A percentile compares a stretch with the other conserved stretches of the same genome.
phyloP scores from a whole-genome alignment of 2,113 vertebrate species.

The Ictidomys tridecemlineatus region DNA sequence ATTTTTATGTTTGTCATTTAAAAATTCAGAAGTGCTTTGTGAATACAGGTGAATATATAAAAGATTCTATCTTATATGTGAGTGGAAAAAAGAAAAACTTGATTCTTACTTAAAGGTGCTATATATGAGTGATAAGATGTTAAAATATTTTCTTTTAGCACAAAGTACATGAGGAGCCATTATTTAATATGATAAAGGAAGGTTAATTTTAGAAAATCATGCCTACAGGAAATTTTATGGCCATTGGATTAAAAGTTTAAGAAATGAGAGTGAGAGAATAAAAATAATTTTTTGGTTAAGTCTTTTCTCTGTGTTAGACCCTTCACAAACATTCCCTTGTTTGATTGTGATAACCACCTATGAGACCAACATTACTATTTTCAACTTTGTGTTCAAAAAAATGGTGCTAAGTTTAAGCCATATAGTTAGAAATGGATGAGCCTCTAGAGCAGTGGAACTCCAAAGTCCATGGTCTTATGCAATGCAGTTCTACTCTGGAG shows the following conservation, averaged over 20 bases:
- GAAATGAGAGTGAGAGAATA: constrained; percentile 25
- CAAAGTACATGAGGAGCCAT: constrained; percentile 29
- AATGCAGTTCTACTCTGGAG: background rate
- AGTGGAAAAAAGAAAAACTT: constrained; percentile 49
- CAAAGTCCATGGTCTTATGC: background rate
- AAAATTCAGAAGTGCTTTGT: constrained; percentile 45
- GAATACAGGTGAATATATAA: constrained; percentile 51
- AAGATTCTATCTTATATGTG: constrained; percentile 36
- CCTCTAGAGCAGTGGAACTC: background rate
- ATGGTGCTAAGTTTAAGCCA: background rate
- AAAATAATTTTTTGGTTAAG: background rate
- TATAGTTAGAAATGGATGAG: background rate
- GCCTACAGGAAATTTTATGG: background rate
- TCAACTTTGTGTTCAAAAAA: constrained; percentile 13
- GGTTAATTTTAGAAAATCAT: constrained; percentile 49
- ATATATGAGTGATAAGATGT: constrained; percentile 45
- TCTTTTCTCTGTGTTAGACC: background rate
- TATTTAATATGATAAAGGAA: background rate
- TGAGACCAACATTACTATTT: background rate
- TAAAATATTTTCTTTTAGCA: constrained; percentile 67
- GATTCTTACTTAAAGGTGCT: constrained; percentile 65
- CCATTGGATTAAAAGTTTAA: constrained; percentile 12
- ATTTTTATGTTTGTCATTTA: constrained; percentile 50
- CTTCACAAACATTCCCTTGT: background rate
- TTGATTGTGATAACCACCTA: background rate